Base-by-base conservation (phyloP, 2,113 vertebrate species). In the Salvelinus sp. region DNA sequence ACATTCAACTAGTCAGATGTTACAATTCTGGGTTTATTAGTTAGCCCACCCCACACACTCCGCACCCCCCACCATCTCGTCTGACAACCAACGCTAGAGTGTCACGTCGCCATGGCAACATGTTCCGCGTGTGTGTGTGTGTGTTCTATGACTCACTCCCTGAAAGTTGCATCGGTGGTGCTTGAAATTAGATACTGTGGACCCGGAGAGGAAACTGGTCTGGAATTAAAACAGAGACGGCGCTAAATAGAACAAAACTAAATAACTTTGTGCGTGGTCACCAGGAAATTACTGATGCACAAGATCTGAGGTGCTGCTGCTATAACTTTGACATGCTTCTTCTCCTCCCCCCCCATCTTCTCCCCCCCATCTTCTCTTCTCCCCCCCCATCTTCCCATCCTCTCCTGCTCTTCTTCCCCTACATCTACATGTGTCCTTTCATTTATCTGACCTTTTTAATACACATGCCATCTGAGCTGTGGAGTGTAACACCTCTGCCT, bases 71-170 rank as follows among this genome's bases (percentile, higher is more conserved):
- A 3, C 64, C 25, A 28, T 91, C 89, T 91, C 80, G 82, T 87
- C 87, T 93, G 90, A 91, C 90, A 90, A 92, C 89, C 81, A 89
- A 84, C 88, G 86, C 88, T 89, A 90, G 86, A 74, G 78, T 91
- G 81, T 90, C 78, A 89, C 70, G 90, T 92, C 78, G 79, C 91
- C 90, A 94, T 90, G 90, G 92, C 89, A 93, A 94, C 93, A 90
- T 84, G 86, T 77, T 82, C 50, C 22, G 63, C 78, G 78, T 13
- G 72, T 20, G 18, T 67, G 65, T 68, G 27, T 58, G 20, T 71
- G 25, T 12, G 67, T 72, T 44, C 38, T 71, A 48, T 90, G 89
- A 90, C 81, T 91, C 85, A 87, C 88, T 87, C 85, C 77, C 84
- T 88, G 74, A 86, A 91, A 91, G 89, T 91, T 88, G 82, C 82